Percentiles rank a stretch among this genome's conserved stretches.
Evolutionary conservation across 1,140 invertebrate genomes (phyloP).

Genomic region (Pinna nobilis): DNA sequence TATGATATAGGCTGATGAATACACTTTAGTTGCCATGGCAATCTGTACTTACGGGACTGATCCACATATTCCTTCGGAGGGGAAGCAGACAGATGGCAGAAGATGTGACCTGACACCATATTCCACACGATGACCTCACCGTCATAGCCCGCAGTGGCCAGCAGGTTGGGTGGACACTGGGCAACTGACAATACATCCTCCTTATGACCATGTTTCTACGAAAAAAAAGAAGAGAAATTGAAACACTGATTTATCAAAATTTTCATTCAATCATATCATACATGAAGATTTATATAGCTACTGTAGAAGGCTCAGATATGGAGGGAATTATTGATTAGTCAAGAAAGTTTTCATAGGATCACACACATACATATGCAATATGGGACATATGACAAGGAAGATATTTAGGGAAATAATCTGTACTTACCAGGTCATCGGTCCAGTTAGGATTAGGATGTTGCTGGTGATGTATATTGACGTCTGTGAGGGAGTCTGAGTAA

Average conservation of each 20-base stretch:
- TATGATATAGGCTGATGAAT: too few relatives aligned
- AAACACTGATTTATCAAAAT: too few relatives aligned
- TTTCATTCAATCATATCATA: too few relatives aligned
- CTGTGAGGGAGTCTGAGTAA: constrained; percentile 68
- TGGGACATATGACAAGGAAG: not conserved
- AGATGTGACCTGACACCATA: constrained; percentile 75
- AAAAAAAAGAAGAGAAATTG: constrained; percentile 6
- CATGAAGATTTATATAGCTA: too few relatives aligned
- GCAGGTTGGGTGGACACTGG: constrained; percentile 70
- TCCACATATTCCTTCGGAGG: constrained; percentile 57
- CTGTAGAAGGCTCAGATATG: too few relatives aligned
- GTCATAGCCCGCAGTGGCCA: constrained; percentile 74
- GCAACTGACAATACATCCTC: constrained; percentile 73
- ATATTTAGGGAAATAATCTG: not conserved
- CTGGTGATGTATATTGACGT: constrained; percentile 66
- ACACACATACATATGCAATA: not conserved
- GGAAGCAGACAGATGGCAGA: constrained; percentile 67
- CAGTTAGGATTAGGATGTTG: constrained; percentile 70
- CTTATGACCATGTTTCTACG: constrained; percentile 71
- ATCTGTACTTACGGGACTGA: constrained; percentile 61
- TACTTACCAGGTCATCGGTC: constrained; percentile 71
- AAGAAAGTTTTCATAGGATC: not conserved
- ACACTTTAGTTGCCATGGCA: not conserved
- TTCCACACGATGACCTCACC: constrained; percentile 75
- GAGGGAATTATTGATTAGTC: too few relatives aligned